Evolutionary conservation across 1,140 invertebrate species (phyloP).

Genomic region (Hypothenemus hampei): DNA sequence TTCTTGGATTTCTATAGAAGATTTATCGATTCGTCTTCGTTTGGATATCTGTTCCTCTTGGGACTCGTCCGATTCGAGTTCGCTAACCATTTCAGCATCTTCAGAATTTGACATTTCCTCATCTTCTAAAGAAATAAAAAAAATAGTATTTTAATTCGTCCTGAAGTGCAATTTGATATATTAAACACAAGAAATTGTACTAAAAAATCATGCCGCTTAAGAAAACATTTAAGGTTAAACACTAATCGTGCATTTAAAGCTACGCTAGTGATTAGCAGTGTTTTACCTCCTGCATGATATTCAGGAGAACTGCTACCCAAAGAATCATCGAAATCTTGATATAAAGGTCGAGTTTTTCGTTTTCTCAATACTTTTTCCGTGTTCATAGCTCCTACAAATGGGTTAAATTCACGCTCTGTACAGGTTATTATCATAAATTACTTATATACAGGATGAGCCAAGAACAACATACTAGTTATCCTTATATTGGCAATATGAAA

Average conservation of each 20-base stretch:
- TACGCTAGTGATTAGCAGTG: no score
- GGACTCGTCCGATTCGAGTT: conserved; percentile 30
- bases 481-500: no score
- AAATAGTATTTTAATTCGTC: no score
- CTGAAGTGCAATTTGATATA: no score
- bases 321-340: conserved; percentile 38
- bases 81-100: conserved; percentile 5
- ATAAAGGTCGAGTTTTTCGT: conserved; percentile 32
- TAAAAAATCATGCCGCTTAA: no score
- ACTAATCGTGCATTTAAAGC: no score
- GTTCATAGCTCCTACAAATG: background rate
- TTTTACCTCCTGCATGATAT: conserved; percentile 31
- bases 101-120: conserved; percentile 13
- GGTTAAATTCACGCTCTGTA: background rate
- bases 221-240: no score
- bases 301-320: conserved; percentile 37
- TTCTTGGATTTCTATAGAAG: conserved; percentile 16
- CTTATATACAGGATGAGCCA: no score
- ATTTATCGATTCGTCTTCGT: conserved; percentile 23
- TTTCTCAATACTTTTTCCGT: conserved; percentile 28
- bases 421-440: no score
- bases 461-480: no score
- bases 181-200: no score
- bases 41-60: conserved; percentile 19
- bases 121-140: background rate